Evolutionary conservation across 2,888 invertebrate genomes (phyloP).

Genomic region (Melinaea menophilus): DNA sequence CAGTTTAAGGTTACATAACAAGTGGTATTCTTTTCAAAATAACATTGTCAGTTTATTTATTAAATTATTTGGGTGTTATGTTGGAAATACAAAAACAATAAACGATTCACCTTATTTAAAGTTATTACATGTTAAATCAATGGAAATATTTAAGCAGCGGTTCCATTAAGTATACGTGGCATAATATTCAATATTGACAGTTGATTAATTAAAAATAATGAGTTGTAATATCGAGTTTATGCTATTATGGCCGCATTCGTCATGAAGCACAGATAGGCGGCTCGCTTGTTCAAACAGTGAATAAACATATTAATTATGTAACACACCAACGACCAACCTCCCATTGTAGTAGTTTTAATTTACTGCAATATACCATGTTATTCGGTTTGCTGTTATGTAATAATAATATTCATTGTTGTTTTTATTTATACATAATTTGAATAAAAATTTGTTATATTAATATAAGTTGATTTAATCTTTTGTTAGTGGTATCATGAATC

Average conservation of each 20-base stretch:
- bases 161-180: neutral
- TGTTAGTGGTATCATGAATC: too few species aligned
- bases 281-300: neutral
- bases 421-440: too few species aligned
- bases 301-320: slow-evolving; percentile 2
- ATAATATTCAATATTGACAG: slow-evolving; percentile 2
- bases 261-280: neutral
- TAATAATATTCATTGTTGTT: too few species aligned
- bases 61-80: too few species aligned
- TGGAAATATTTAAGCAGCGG: neutral
- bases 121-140: neutral
- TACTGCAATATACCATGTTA: too few species aligned
- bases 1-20: neutral
- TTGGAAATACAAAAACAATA: too few species aligned
- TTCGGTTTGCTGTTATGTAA: too few species aligned
- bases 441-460: too few species aligned
- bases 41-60: too few species aligned
- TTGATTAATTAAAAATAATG: neutral
- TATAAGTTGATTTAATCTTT: too few species aligned
- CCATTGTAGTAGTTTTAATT: neutral
- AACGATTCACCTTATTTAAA: neutral
- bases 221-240: neutral
- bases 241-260: neutral
- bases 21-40: neutral
- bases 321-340: neutral